phyloP scores from a whole-genome alignment of 2,888 invertebrate species.

The Abscondita cerata region DNA sequence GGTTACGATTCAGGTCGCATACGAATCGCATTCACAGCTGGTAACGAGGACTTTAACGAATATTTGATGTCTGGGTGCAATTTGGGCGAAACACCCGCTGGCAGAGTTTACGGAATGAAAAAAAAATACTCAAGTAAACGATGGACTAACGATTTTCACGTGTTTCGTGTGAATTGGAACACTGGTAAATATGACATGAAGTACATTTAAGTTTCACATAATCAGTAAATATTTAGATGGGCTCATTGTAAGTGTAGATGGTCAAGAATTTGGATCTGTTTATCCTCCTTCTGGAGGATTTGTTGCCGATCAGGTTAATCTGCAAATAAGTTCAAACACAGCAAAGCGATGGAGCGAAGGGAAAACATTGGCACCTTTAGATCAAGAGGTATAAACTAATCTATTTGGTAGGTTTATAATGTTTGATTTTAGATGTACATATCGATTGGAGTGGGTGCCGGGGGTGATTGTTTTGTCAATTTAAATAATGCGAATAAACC shows the following conservation, averaged over 20 bases:
- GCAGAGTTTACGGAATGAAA: conserved; percentile 48
- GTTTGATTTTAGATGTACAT: conserved; percentile 76
- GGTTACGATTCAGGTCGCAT: conserved; percentile 72
- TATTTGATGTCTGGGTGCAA: conserved; percentile 44
- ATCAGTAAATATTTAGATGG: too few relatives aligned
- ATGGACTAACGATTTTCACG: conserved; percentile 65
- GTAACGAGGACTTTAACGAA: conserved; percentile 60
- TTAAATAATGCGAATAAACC: conserved; percentile 65
- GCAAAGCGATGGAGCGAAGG: conserved; percentile 66
- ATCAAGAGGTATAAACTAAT: conserved; percentile 70
- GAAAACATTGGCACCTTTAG: conserved; percentile 73
- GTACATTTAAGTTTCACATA: too few relatives aligned
- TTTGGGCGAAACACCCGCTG: conserved; percentile 46
- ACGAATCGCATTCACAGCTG: conserved; percentile 72
- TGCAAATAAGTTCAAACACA: conserved; percentile 50
- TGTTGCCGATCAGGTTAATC: conserved; percentile 47
- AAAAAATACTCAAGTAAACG: conserved; percentile 26
- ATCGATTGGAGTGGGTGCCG: conserved; percentile 78
- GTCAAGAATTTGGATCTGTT: conserved; percentile 59
- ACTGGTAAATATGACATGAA: conserved; percentile 43
- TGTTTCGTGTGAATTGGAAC: conserved; percentile 65
- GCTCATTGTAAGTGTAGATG: conserved; percentile 63
- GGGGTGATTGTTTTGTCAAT: conserved; percentile 78
- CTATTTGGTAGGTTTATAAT: too few relatives aligned
- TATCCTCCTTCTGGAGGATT: conserved; percentile 54